Evolutionary conservation across 2,797 vertebrate genomes (phyloP).

Genomic region (Sciurus vulgaris): DNA sequence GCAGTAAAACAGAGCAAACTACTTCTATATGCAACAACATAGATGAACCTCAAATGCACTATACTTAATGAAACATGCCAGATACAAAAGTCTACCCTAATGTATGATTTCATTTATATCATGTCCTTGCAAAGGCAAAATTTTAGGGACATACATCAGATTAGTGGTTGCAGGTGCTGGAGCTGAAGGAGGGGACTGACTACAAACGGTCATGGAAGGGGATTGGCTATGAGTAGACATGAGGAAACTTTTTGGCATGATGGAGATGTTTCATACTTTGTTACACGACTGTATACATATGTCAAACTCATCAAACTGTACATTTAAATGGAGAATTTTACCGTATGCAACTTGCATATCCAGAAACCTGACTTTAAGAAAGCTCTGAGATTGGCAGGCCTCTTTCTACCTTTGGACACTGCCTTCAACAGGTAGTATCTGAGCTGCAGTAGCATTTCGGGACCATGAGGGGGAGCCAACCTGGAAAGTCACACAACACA

Average conservation of each 20-base stretch:
- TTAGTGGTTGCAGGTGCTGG: constrained; percentile 33
- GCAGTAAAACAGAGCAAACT: constrained; percentile 42
- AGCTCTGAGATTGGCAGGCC: background rate
- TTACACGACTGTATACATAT: background rate
- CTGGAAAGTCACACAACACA: background rate
- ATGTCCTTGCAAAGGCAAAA: constrained; percentile 38
- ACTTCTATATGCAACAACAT: background rate
- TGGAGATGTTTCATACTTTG: constrained; percentile 19
- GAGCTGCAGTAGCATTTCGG: background rate
- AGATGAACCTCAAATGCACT: background rate
- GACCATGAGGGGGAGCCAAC: background rate
- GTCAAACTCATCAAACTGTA: constrained; percentile 42
- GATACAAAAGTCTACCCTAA: background rate
- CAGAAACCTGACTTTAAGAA: constrained; percentile 23
- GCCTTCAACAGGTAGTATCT: background rate
- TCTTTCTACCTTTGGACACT: background rate
- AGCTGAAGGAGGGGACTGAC: background rate
- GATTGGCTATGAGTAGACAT: background rate
- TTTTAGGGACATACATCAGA: constrained; percentile 1
- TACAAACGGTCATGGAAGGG: background rate
- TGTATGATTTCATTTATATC: constrained; percentile 29
- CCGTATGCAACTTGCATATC: background rate
- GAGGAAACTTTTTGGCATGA: background rate
- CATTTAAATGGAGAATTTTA: constrained; percentile 46
- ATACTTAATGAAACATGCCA: constrained; percentile 51